These are phyloP conservation scores for Melozone crissalis DNA, from an alignment of 2,113 vertebrate species.

Conservation along the genomic window DNA sequence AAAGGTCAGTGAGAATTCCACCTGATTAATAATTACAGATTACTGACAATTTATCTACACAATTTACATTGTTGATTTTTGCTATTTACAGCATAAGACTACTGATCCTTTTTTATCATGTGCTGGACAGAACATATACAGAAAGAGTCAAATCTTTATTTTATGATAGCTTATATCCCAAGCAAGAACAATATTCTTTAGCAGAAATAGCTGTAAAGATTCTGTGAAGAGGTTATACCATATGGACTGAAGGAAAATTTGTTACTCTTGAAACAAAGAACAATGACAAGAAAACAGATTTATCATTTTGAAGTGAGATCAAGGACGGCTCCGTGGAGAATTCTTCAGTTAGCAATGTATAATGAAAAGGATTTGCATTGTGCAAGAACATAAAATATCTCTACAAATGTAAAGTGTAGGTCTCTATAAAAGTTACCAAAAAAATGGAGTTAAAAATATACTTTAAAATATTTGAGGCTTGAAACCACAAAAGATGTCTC, in stretches of 20 bases:
- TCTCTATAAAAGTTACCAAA: not conserved
- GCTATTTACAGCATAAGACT: not conserved
- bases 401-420: not conserved
- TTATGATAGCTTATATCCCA: not conserved
- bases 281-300: constrained; percentile 52
- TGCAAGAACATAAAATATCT: constrained; percentile 50
- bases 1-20: not conserved
- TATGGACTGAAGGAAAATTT: constrained; percentile 33
- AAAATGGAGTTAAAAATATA: constrained; percentile 20
- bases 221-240: constrained; percentile 23
- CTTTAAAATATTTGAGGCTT: not conserved
- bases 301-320: constrained; percentile 58
- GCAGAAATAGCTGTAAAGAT: constrained; percentile 11
- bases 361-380: constrained; percentile 50
- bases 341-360: constrained; percentile 10
- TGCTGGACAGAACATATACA: not conserved
- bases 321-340: not conserved
- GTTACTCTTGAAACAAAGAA: constrained; percentile 44
- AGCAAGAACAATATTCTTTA: not conserved
- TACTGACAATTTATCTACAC: not conserved
- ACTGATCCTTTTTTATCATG: not conserved
- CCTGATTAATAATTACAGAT: not conserved
- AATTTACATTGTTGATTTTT: not conserved
- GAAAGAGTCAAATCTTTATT: not conserved
- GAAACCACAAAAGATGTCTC: not conserved